Evolutionary conservation across 2,888 invertebrate genomes (phyloP), one percentile per base, ranked within the genome.

Genomic region (Tetropium fuscum): DNA sequence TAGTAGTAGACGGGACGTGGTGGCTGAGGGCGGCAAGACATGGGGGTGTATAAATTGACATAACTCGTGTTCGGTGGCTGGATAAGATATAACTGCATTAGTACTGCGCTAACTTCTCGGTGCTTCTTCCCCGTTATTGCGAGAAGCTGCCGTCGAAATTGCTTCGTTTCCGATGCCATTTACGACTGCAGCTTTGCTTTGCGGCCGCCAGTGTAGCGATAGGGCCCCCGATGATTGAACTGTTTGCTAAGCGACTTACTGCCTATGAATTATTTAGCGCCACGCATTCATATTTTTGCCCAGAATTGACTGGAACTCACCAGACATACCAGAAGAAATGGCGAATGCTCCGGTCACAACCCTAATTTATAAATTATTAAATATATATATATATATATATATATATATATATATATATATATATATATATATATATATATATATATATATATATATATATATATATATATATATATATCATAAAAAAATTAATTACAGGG

Each of bases 1-100:
- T 63, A 58, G 56, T 45, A 58, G 55, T 60, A 48, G 45, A 43
- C 53, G 18, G 22, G 41, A 38, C 45, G 36, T 34, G 20, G 34
- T 22, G 20, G 47, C 30, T 30, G 30, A 20, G 34, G 47, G 43
- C 36, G 41, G 32, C 51, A 34, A 40, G 53, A 59, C 49, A 43
- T 55, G 53, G 64, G 70, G 70, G 70, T 70, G 72, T 61, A 68
- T 72, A 74, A 74, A 76, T 74, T 74, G 73, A 74, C 73, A 66
- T 71, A 74, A 74, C 73, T 73, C 68, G 58, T 65, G 66, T 70
- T 68, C 67, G 71, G 64, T 68, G 70, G 65, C 66, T 68, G 72
- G 66, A 74, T 71, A 69, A 74, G 74, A 74, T 74, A n/a, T n/a
- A 75, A 75, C 70, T 72, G 68, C 69, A 73, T 74, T 72, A 72